Conservation (phyloP, 2,888 invertebrate species). For the Antheraea yamamai region DNA sequence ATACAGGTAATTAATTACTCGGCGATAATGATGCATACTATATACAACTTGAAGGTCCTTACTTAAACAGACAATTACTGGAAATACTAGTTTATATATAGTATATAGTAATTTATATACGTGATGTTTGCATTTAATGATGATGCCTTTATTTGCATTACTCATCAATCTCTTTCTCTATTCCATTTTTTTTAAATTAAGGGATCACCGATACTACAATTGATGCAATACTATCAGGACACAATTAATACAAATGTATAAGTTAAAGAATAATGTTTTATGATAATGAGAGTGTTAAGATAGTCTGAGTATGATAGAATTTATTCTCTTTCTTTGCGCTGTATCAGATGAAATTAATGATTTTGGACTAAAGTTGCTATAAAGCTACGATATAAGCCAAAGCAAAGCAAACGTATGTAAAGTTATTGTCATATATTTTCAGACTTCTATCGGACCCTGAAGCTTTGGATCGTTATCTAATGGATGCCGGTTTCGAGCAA, state of each 20-base stretch:
- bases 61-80: not conserved
- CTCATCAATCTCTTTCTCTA: too few relatives aligned
- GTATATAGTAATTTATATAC: not conserved
- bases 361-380: not conserved
- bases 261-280: too few relatives aligned
- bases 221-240: too few relatives aligned
- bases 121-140: not conserved
- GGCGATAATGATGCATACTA: not conserved
- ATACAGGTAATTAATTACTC: too few relatives aligned
- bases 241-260: too few relatives aligned
- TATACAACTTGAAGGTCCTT: not conserved
- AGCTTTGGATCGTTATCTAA: conserved; percentile 91
- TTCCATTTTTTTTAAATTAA: not conserved
- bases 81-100: not conserved
- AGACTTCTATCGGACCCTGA: conserved; percentile 93
- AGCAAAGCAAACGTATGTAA: too few relatives aligned
- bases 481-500: conserved; percentile 91
- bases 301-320: too few relatives aligned
- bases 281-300: too few relatives aligned
- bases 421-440: conserved; percentile 14
- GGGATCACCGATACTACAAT: too few relatives aligned
- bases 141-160: not conserved
- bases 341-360: too few relatives aligned
- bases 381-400: not conserved
- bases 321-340: too few relatives aligned